These are phyloP conservation scores for Lycocorax pyrrhopterus DNA, from an alignment of 2,113 vertebrate species.

Conservation along the genomic window DNA sequence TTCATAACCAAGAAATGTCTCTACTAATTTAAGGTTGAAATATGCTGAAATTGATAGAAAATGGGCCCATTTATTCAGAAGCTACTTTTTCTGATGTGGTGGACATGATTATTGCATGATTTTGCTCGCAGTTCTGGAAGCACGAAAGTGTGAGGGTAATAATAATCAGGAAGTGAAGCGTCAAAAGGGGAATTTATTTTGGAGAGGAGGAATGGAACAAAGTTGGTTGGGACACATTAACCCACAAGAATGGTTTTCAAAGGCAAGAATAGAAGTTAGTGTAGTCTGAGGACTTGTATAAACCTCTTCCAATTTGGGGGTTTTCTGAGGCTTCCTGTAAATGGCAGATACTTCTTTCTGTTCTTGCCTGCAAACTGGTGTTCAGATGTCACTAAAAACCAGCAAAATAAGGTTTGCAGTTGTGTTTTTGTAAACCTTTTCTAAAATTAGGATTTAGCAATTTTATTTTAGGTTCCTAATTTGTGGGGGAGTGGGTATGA, in stretches of 20 bases:
- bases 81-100: background rate
- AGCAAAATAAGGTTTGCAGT: background rate
- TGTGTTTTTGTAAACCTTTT: background rate
- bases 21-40: background rate
- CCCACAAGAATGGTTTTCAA: background rate
- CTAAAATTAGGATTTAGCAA: background rate
- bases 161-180: background rate
- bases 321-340: background rate
- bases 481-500: rapidly evolving
- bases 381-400: background rate
- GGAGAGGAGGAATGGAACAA: background rate
- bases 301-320: background rate
- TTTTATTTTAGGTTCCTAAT: background rate
- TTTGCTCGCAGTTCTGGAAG: background rate
- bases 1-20: background rate
- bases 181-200: background rate
- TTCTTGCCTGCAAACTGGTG: background rate
- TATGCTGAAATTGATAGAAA: background rate
- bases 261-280: background rate
- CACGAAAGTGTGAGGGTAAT: background rate
- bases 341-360: background rate
- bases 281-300: background rate
- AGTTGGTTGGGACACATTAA: background rate
- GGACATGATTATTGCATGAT: background rate
- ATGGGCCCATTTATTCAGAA: background rate